These are phyloP conservation scores for Strongylocentrotus purpuratus DNA, from an alignment of 35 echinoderm and acorn worm species.

Conservation along the genomic window DNA sequence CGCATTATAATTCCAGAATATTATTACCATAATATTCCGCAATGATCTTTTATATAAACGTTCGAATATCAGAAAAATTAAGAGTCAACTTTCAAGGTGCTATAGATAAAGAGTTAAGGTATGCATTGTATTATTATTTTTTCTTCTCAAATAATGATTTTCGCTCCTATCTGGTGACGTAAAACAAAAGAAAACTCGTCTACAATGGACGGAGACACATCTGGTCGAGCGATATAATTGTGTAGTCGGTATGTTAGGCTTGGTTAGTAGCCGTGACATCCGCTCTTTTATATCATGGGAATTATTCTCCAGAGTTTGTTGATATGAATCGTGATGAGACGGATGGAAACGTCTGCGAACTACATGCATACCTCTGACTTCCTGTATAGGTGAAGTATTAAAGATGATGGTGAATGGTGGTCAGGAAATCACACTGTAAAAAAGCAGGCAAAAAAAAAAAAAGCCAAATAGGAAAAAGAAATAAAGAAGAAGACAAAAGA, in stretches of 20 bases:
- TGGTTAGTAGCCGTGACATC: background rate
- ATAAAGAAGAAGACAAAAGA: no score
- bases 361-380: background rate
- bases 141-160: background rate
- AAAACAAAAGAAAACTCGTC: background rate
- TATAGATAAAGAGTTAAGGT: no score
- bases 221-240: background rate
- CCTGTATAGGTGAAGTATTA: no score
- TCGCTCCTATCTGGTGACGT: background rate
- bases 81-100: no score
- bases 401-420: no score
- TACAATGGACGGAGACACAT: background rate
- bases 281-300: constrained; percentile 2
- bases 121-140: background rate
- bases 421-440: background rate
- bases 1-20: no score
- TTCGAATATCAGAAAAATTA: no score
- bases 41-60: no score
- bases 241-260: background rate
- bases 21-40: no score
- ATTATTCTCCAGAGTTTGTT: background rate
- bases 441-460: background rate
- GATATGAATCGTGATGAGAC: background rate
- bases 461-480: no score
- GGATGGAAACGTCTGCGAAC: background rate